A percentile compares a stretch with the other conserved stretches of the same genome.
Evolutionary conservation across 2,113 vertebrate genomes (phyloP).

Genomic region (Lampris megalopsis): DNA sequence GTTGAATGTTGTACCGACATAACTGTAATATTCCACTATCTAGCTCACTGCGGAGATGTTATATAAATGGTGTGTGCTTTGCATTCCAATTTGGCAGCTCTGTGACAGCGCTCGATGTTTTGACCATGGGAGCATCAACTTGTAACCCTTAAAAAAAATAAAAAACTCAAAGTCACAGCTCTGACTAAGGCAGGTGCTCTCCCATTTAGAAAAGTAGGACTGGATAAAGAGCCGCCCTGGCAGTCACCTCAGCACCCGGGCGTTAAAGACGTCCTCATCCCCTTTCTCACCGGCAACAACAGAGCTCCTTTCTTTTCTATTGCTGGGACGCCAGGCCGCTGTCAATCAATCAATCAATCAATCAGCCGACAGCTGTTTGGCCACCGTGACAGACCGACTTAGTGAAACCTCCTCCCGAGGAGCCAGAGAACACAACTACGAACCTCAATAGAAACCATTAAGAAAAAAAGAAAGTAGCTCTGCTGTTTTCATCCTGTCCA

Average conservation of each 20-base stretch:
- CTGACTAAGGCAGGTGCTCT: no score
- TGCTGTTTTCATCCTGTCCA: constrained; percentile 52
- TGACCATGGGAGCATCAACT: constrained; percentile 51
- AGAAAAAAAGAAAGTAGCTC: constrained; percentile 40
- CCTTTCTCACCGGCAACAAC: constrained; percentile 45
- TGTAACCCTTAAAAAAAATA: not conserved
- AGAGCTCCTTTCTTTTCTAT: constrained; percentile 36
- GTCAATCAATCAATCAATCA: constrained; percentile 69
- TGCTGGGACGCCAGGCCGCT: constrained; percentile 62
- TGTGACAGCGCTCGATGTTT: constrained; percentile 46
- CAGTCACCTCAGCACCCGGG: constrained; percentile 41
- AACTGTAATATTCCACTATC: constrained; percentile 70
- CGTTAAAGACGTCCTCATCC: constrained; percentile 21
- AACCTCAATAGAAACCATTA: constrained; percentile 38
- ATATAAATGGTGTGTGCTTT: constrained; percentile 67
- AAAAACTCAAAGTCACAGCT: no score
- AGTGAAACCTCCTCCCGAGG: constrained; percentile 1
- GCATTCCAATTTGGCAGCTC: constrained; percentile 66
- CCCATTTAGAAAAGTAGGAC: no score
- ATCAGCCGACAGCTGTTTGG: constrained; percentile 66
- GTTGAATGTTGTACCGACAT: constrained; percentile 70
- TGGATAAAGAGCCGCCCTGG: no score
- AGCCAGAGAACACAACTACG: constrained; percentile 51
- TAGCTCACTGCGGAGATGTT: constrained; percentile 69
- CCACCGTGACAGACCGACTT: constrained; percentile 20